Evolutionary conservation across 2,888 invertebrate genomes (phyloP), one percentile per base, ranked within the genome.

Genomic region (Tupiocoris notatus): DNA sequence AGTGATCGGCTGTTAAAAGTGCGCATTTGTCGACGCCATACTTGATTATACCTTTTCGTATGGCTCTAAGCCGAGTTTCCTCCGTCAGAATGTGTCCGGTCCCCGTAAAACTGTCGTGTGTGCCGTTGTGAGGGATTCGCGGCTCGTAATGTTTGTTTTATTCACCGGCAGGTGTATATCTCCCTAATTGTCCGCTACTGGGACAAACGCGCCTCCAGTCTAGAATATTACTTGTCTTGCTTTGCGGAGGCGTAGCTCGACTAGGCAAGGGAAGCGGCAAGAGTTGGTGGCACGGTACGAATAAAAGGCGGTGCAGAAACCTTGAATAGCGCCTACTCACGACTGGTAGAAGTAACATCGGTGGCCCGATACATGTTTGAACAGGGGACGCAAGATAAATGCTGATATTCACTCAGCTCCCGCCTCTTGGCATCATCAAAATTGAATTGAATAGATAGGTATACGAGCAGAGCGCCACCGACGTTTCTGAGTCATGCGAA

Each of bases 331-430:
- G 12, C 39, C 39, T 12, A 39, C 39, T 39, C 39, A 39, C 39
- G 39, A 39, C 6, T 12, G 6, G 12, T 39, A 39, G 6, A 39
- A 39, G 39, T 39, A 7, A 39, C 39, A 39, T 39, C 39, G 12
- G 66, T 64, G 18, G 17, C 16, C n/a, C 56, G 66, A 54, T 66
- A 66, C 66, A 66, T 66, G 66, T 56, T 66, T 66, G 66, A 66
- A 3, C 17, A 66, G 56, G 66, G 3, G 66, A 17, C 17, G 54
- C 18, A 18, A 56, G 66, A 66, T 66, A 66, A 66, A 66, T 66
- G 66, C 54, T 66, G 66, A 66, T 66, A 39, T 56, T 54, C n/a
- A 21, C 66, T 12, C 17, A 24, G 39, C 66, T 20, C 39, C 66
- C 66, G 39, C 39, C 6, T 39, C 39, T 39, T 12, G 39, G 39